A percentile compares a stretch with the other conserved stretches of the same genome.
Evolutionary conservation across 2,113 vertebrate species (phyloP).

Genomic region (Scomber japonicus): DNA sequence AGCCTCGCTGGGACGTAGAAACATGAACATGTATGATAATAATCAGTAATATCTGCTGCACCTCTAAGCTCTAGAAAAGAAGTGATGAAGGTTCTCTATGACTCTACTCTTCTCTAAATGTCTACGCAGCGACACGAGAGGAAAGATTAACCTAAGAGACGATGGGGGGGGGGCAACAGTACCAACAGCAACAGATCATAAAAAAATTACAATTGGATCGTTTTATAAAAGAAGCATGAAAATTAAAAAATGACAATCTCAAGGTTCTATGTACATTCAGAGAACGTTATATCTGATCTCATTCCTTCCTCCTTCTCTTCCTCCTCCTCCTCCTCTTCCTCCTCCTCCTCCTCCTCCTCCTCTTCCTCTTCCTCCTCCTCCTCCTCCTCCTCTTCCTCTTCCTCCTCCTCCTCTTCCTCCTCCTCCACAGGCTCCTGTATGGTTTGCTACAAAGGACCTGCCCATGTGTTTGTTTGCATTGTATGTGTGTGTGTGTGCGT

Average conservation of each 20-base stretch:
- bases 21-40: constrained; percentile 41
- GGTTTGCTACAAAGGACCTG: constrained; percentile 67
- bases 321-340: not conserved
- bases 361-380: not conserved
- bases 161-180: not conserved
- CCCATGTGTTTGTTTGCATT: constrained; percentile 6
- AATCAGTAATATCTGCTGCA: constrained; percentile 53
- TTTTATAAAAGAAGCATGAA: constrained; percentile 71
- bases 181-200: constrained; percentile 47
- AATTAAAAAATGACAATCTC: constrained; percentile 74
- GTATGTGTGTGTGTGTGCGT: not conserved
- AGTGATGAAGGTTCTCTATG: constrained; percentile 30
- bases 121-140: constrained; percentile 46
- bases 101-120: constrained; percentile 60
- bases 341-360: not conserved
- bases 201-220: constrained; percentile 55
- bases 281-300: constrained; percentile 63
- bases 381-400: constrained; percentile 12
- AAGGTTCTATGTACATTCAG: constrained; percentile 84
- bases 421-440: constrained; percentile 1
- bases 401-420: constrained; percentile 1
- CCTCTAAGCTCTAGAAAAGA: constrained; percentile 48
- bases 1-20: constrained; percentile 15
- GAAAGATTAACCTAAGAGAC: constrained; percentile 30
- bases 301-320: constrained; percentile 2